Evolutionary conservation across 2,888 invertebrate species (phyloP).

Genomic region (Callimorpha dominula): DNA sequence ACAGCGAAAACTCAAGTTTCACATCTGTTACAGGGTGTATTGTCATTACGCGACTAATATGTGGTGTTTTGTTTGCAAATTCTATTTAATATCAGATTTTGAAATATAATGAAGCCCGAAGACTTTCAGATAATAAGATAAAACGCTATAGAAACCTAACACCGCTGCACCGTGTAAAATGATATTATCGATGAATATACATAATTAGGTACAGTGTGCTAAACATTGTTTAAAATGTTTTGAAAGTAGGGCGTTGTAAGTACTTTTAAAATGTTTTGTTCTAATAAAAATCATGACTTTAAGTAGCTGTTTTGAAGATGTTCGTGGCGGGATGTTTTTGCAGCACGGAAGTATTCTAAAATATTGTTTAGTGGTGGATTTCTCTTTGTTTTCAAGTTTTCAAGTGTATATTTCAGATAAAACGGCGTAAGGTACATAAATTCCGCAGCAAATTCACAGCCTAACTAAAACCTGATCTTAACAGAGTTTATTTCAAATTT

Average conservation of each 20-base stretch:
- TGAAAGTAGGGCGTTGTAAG: too few species aligned
- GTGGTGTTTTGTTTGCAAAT: background rate
- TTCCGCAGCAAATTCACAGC: background rate
- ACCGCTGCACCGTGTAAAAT: too few species aligned
- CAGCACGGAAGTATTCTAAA: too few species aligned
- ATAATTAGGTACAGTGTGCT: too few species aligned
- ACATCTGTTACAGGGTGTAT: background rate
- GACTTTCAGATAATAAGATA: background rate
- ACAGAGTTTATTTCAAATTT: background rate
- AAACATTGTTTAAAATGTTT: too few species aligned
- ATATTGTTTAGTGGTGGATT: background rate
- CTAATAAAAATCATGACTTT: too few species aligned
- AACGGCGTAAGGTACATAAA: background rate
- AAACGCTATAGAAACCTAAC: too few species aligned
- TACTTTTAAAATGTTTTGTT: too few species aligned
- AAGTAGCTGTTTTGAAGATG: too few species aligned
- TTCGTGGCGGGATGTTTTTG: too few species aligned
- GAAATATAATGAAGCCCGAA: background rate
- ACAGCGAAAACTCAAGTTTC: background rate
- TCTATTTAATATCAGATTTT: background rate
- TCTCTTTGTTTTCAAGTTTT: background rate
- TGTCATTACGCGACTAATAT: background rate
- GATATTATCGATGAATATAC: too few species aligned
- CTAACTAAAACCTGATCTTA: background rate
- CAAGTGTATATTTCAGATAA: background rate